Conservation (phyloP, 2,888 invertebrate genomes). For the Deilephila elpenor region DNA sequence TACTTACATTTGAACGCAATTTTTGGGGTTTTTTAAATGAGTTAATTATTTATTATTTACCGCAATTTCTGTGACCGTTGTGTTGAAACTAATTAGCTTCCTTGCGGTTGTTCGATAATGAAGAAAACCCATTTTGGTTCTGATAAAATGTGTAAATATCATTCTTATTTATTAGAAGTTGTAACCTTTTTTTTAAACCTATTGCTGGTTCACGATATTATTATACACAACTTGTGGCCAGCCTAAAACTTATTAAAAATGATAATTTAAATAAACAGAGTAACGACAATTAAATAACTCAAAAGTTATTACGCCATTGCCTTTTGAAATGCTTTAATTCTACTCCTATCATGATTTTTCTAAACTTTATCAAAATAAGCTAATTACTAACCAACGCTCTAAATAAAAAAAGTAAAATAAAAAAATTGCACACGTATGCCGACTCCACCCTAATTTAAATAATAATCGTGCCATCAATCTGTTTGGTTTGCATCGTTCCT, state of each 20-base stretch:
- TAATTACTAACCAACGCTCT: not conserved
- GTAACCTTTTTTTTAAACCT: no score
- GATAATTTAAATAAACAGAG: no score
- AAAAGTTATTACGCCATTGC: no score
- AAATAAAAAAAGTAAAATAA: not conserved
- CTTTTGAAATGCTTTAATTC: no score
- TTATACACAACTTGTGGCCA: no score
- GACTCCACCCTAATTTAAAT: conserved; percentile 59
- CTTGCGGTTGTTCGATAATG: not conserved
- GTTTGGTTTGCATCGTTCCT: conserved; percentile 53
- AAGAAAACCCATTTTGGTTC: not conserved
- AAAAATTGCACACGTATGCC: conserved; percentile 33
- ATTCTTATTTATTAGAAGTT: no score
- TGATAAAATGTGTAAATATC: not conserved
- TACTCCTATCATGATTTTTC: no score
- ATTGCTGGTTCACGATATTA: no score
- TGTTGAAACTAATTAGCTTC: not conserved
- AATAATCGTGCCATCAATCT: conserved; percentile 65
- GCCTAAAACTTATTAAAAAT: no score
- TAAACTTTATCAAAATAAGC: not conserved
- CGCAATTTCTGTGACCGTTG: not conserved
- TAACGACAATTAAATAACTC: no score
- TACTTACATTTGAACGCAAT: conserved; percentile 15
- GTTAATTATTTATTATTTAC: conserved; percentile 34
- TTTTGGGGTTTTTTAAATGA: conserved; percentile 30